A percentile compares a stretch with the other conserved stretches of the same genome.
These are phyloP conservation scores for Chrysopilus asiliformis DNA, from an alignment of 2,888 invertebrate species.

Conservation along the genomic window DNA sequence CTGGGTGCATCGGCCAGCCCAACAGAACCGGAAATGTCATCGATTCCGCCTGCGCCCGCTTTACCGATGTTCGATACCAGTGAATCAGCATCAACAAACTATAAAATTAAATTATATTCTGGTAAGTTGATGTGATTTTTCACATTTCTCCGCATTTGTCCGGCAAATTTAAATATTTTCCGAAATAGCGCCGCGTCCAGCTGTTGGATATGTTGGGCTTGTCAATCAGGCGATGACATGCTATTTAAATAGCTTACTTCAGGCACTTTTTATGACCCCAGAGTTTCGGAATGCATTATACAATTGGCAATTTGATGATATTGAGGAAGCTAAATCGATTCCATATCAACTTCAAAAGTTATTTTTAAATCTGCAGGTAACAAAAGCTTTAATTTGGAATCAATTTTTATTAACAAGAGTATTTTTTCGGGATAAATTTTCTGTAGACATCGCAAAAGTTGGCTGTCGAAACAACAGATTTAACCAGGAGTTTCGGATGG, in stretches of 20 bases:
- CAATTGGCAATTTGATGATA: constrained; percentile 64
- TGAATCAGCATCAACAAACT: constrained; percentile 2
- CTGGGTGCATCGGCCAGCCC: constrained; percentile 37
- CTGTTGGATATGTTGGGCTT: constrained; percentile 52
- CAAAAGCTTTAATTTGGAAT: constrained; percentile 5
- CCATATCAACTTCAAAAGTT: constrained; percentile 76
- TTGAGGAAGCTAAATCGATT: constrained; percentile 58
- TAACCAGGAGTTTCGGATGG: constrained; percentile 85
- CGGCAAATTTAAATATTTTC: not conserved
- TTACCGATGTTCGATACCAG: constrained; percentile 9
- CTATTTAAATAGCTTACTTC: constrained; percentile 76
- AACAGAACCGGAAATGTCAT: constrained; percentile 24
- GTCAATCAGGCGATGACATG: constrained; percentile 90
- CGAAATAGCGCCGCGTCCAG: constrained; percentile 12
- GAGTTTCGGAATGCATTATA: constrained; percentile 82
- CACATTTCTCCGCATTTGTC: not conserved
- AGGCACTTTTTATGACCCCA: constrained; percentile 83
- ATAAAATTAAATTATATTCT: constrained; percentile 10
- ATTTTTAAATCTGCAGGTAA: constrained; percentile 67
- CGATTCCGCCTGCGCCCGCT: constrained; percentile 15
- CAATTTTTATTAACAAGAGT: not conserved
- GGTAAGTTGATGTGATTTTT: constrained; percentile 7
- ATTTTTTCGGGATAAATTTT: not conserved
- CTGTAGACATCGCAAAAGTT: constrained; percentile 57
- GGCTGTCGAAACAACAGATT: constrained; percentile 73